Evolutionary conservation across 2,888 invertebrate species (phyloP), one percentile per base, ranked within the genome.

Genomic region (Panopea generosa): DNA sequence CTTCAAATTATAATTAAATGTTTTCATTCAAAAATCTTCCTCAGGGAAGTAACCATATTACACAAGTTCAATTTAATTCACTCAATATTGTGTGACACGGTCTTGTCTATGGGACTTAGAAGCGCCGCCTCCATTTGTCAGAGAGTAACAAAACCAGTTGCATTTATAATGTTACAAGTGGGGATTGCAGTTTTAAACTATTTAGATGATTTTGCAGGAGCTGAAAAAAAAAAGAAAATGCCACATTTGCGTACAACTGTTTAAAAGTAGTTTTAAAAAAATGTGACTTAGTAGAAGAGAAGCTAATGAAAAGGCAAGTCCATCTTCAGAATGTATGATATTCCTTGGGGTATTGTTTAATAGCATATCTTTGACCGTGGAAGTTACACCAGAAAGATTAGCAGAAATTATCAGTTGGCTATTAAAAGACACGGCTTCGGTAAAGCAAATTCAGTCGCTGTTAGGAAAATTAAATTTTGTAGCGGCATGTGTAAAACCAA

Each of bases 391-490:
- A 2, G 59, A 71, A 26, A 49, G 62, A n/a, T 50, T 63, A 16
- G 9, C n/a, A 18, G 60, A 72, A 38, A 65, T 66, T 9, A 18
- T 72, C n/a, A n/a, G n/a, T n/a, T 72, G 72, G 72, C 22, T 60
- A 43, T 1, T 20, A 1, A 66, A 38, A 49, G 52, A 47, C 9
- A 7, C 16, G 18, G 72, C 55, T 55, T 26, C 61, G 14, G 27
- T 72, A 24, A 72, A 66, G 47, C 45, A 72, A 16, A 33, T 72
- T 22, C 60, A 72, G 47, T 49, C 26, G 9, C 57, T 71, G 16
- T 38, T 63, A n/a, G 57, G 72, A 16, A 66, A 72, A 57, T 43
- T 70, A n/a, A 70, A 70, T 63, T 71, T 71, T 27, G 49, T 73
- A 14, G 66, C 50, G 16, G 67, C 60, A 18, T 67, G 73, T 55